These are phyloP conservation scores for Melospiza melodia DNA, from an alignment of 2,113 vertebrate genomes.

Conservation along the genomic window DNA sequence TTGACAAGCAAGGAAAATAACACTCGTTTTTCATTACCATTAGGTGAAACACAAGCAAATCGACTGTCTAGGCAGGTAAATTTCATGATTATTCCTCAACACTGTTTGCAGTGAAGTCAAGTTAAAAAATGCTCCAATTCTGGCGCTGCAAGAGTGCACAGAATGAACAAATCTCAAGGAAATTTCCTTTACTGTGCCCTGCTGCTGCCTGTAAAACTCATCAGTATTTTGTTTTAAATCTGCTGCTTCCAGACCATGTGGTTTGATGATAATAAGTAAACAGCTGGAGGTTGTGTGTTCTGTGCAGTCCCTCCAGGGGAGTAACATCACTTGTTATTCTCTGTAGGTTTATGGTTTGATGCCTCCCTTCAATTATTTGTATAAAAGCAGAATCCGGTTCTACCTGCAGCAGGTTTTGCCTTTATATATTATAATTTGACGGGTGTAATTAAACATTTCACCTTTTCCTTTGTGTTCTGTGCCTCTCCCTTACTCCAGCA, in stretches of 20 bases:
- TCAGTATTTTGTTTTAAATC: neutral
- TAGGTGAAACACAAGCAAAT: neutral
- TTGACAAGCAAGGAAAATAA: conserved; percentile 40
- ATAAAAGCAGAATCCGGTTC: neutral
- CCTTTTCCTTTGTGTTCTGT: neutral
- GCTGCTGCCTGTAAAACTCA: neutral
- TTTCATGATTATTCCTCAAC: conserved; percentile 12
- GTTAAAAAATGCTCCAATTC: neutral
- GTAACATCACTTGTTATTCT: neutral
- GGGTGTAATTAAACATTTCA: neutral
- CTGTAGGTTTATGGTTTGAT: neutral
- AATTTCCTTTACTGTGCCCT: neutral
- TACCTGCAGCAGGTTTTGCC: neutral
- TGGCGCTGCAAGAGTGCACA: neutral
- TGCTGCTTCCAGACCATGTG: neutral
- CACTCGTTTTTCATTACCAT: conserved; percentile 43
- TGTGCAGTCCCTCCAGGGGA: neutral
- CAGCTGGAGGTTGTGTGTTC: fast-evolving
- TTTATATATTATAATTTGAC: neutral
- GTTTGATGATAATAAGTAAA: neutral
- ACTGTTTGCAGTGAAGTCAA: neutral
- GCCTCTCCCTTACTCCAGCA: neutral
- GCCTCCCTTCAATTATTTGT: neutral
- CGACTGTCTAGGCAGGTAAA: conserved; percentile 6
- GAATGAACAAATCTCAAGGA: neutral